Base-by-base conservation (phyloP, 2,113 vertebrate species). In the Calyptomena viridis region DNA sequence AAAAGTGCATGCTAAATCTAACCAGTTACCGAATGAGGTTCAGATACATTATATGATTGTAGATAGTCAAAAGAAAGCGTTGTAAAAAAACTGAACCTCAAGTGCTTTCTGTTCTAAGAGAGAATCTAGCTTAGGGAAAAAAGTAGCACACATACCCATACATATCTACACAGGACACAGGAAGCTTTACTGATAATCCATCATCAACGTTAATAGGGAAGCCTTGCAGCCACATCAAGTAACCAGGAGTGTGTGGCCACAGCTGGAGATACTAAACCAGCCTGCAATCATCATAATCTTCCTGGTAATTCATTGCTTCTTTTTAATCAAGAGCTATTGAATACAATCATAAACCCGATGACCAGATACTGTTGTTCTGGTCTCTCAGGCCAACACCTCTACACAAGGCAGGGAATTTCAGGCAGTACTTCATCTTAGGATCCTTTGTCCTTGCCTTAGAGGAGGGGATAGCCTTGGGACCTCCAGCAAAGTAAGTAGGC, bases 111-210 rank as follows among this genome's bases (percentile, higher is more conserved):
- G 28, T 82, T 92, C 77, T 53, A n/a, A 68, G 33, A 39, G 8
- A 75, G 11, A 83, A 68, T 27, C 30, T 79, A 37, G 18, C 6
- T 66, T 37, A 83, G 53, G 56, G n/a, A 46, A 80, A 91, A 92
- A 75, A 64, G 16, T 18, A 44, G 47, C 15, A 18, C 21, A 30
- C 0, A 0, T 28, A 39, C 15, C 17, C 53, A 44, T 7, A 47
- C 5, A 25, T 50, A 25, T 13, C 28, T 66, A 12, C 47, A 63
- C 31, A 59, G 68, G 79, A 39, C 47, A 33, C 33, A 35, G 47
- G 58, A 85, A 84, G 14, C 30, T 74, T 67, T 90, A 64, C 73
- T n/a, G n/a, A 44, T 63, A 63, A 76, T 58, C 71, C 33, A 15
- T 30, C 39, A 37, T 40, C 58, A 79, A 3, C 53, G 19, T 73